Evolutionary conservation across 2,888 invertebrate genomes (phyloP), one percentile per base, ranked within the genome.

Genomic region (Megaustenia siamemsis): DNA sequence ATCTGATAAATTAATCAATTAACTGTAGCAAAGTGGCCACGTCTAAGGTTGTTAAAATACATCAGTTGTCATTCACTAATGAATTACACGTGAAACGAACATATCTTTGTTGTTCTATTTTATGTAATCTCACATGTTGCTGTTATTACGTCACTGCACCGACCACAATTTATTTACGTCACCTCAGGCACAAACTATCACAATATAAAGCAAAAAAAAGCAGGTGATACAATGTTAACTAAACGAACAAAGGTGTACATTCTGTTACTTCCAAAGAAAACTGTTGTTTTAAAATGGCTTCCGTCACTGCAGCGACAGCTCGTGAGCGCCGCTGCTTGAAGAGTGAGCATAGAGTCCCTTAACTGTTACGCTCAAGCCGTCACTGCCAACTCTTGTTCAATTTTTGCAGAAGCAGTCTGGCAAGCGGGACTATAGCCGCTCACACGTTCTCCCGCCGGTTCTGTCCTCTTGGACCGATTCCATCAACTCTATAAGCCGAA

Each of bases 401-500:
- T 71, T 71, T n/a, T n/a, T 43, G n/a, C 6, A n/a, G 10, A n/a
- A 28, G 8, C n/a, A 43, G 43, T n/a, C 71, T 71, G 71, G 43
- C 71, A 69, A n/a, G 43, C 71, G n/a, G 71, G 43, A 71, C 15
- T 43, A 24, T 45, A 28, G n/a, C n/a, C 71, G 71, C 71, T 43
- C 40, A 71, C 71, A 24, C n/a, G 5, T 71, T 43, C 43, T 71
- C n/a, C 45, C 71, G 4, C 43, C 24, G 43, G 24, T 40, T 43
- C 43, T 71, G 43, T 71, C 40, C 71, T 40, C 71, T 45, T 71
- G 71, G 1, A 71, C 43, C 28, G 24, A 3, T 71, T 71, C 71
- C 43, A 40, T 71, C 8, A 71, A 45, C 71, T 24, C 15, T 6
- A 69, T 40, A n/a, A 69, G 69, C 66, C n/a, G 18, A 43, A 24